Evolutionary conservation across 2,888 invertebrate species (phyloP), one percentile per base, ranked within the genome.

Genomic region (Coenonympha arcania): DNA sequence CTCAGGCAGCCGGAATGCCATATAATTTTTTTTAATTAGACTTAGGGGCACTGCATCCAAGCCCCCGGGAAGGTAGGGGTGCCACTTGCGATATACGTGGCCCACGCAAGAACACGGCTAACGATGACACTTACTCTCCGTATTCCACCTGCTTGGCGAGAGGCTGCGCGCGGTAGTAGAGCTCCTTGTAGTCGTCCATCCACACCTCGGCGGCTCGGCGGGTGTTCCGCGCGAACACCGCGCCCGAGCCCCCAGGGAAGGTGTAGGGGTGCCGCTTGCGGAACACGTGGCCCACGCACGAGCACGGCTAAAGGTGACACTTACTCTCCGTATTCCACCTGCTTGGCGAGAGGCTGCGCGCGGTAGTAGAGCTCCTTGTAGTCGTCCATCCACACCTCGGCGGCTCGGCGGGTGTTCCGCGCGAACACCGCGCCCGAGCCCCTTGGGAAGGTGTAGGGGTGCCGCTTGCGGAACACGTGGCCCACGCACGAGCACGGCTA

Each of bases 371-470:
- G 95, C 66, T 96, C 92, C 78, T 99, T 99, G 84, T 95, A 99
- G 56, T 97, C 96, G 72, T 98, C 99, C 98, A 99, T 98, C 99
- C 99, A 99, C 8, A 99, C 99, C 82, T 99, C 99, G 0, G 99
- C 99, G 0, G 98, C 98, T 58, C 99, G 87, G 48, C 98, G 88
- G 1, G 98, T 99, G 81, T 99, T 99, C 70, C 94, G 89, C 0
- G 97, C 96, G 79, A 98, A 98, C 16, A 99, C 98, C 58, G 95
- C 96, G 2, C 98, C 99, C 54, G 96, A 97, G 4, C 99, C 99
- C 0, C 92, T 99, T 0, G 99, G 99, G 88, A 99, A 99, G 28
- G 97, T 95, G 84, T 99, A 99, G 0, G 99, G 99, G 80, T 99
- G 99, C 49, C 98, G 93, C 73, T 98, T 98, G 3, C 99, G 90